Evolutionary conservation across 2,797 vertebrate genomes (phyloP).

Genomic region (Chromobotia macracanthus): DNA sequence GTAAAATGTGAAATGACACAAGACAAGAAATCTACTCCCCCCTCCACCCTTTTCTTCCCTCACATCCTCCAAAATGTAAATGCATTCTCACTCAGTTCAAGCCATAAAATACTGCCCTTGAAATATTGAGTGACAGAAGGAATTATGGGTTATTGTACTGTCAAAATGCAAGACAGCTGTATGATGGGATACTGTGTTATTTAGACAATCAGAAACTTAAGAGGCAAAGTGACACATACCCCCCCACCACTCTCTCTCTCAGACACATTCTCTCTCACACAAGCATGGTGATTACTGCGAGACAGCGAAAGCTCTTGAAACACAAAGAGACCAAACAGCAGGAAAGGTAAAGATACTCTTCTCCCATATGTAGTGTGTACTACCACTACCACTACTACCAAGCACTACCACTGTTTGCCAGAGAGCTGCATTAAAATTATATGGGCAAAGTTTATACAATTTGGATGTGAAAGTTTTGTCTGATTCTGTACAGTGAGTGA

Average conservation of each 20-base stretch:
- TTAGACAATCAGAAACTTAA: conserved; percentile 99
- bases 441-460: not conserved
- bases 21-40: conserved; percentile 63
- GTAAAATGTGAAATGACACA: conserved; percentile 64
- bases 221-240: conserved; percentile 92
- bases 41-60: conserved; percentile 48
- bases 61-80: conserved; percentile 88
- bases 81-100: conserved; percentile 87
- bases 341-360: conserved; percentile 71
- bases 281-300: conserved; percentile 90
- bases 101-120: conserved; percentile 96
- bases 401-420: conserved; percentile 54
- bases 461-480: not conserved
- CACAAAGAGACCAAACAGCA: conserved; percentile 61
- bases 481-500: not conserved
- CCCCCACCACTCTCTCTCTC: conserved; percentile 39
- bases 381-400: no score
- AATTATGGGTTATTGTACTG: conserved; percentile 99
- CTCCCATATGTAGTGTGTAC: conserved; percentile 70
- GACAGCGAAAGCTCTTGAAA: conserved; percentile 75
- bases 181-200: conserved; percentile 98
- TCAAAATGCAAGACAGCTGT: conserved; percentile 98
- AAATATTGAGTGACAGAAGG: conserved; percentile 95
- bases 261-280: conserved; percentile 58
- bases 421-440: not conserved